Conservation (phyloP, 2,113 vertebrate genomes). For the Chroicocephalus ridibundus region DNA sequence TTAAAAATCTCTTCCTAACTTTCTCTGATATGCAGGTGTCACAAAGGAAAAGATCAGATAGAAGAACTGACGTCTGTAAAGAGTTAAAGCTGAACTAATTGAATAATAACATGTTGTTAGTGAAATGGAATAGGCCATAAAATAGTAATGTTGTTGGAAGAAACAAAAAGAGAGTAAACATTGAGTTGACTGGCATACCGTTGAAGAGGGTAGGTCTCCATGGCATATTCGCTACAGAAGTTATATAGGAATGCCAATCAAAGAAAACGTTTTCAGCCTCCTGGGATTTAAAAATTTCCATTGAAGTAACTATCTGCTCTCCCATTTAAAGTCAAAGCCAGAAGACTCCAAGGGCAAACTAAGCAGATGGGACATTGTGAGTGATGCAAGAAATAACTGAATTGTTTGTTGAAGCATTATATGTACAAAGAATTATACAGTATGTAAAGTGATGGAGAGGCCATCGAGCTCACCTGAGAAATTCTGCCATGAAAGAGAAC, state of each 20-base stretch:
- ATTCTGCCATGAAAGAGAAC: background rate
- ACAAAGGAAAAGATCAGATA: background rate
- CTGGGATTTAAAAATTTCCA: background rate
- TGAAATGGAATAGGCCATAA: background rate
- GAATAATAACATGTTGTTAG: background rate
- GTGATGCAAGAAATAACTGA: background rate
- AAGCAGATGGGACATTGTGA: background rate
- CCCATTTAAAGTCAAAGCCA: background rate
- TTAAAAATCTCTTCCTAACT: background rate
- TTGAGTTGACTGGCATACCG: background rate
- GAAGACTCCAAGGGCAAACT: background rate
- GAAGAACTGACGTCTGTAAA: background rate
- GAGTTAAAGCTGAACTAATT: background rate
- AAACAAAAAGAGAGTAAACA: background rate
- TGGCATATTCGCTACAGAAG: background rate
- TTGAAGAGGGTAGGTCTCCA: background rate
- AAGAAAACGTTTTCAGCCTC: background rate
- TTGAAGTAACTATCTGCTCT: background rate
- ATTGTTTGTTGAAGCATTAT: background rate
- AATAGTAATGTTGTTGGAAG: background rate
- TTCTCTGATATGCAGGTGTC: background rate
- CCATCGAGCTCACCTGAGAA: background rate
- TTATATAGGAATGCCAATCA: background rate
- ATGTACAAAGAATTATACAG: background rate
- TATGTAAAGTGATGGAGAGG: background rate